These are phyloP conservation scores for Hippolais icterina DNA, from an alignment of 2,113 vertebrate species.

Conservation along the genomic window DNA sequence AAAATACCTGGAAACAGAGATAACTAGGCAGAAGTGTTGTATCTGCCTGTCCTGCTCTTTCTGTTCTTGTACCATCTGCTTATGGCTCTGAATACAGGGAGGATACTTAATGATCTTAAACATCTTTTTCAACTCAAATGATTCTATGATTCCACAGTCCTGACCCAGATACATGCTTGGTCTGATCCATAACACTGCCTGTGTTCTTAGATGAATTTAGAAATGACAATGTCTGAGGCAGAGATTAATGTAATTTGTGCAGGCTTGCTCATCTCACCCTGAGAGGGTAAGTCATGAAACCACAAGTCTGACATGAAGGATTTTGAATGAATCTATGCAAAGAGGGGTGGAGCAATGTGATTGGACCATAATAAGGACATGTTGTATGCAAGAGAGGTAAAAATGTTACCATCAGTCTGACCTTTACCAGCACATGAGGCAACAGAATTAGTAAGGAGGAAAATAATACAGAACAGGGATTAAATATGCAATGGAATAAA, in stretches of 20 bases:
- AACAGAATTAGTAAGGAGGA: not conserved
- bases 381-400: not conserved
- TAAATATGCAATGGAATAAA: not conserved
- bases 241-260: not conserved
- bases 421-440: not conserved
- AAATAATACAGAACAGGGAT: not conserved
- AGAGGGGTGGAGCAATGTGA: not conserved
- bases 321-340: not conserved
- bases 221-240: not conserved
- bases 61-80: constrained; percentile 1
- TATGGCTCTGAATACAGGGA: not conserved
- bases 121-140: not conserved
- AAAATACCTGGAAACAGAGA: not conserved
- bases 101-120: not conserved
- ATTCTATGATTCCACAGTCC: not conserved
- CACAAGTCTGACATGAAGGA: not conserved
- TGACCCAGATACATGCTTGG: not conserved
- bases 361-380: not conserved
- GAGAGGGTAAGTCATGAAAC: not conserved
- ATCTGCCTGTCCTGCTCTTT: not conserved
- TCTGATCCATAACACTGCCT: not conserved
- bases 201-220: not conserved
- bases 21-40: not conserved
- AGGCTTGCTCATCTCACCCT: not conserved
- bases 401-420: not conserved